Evolutionary conservation across 2,113 vertebrate species (phyloP).

Genomic region (Promerops cafer): DNA sequence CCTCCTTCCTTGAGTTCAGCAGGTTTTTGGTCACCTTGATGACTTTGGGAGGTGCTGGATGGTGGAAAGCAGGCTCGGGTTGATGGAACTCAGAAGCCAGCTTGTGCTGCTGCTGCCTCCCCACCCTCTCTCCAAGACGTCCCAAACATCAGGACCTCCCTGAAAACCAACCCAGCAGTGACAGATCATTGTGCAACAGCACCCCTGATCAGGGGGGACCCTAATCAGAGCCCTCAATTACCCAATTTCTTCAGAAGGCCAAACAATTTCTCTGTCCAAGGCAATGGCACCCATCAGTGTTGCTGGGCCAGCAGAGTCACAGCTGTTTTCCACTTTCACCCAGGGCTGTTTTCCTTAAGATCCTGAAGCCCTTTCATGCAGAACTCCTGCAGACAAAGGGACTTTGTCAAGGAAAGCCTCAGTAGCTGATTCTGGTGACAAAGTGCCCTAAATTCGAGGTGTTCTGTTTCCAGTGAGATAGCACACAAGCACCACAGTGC

Average conservation of each 20-base stretch:
- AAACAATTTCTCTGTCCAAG: no score
- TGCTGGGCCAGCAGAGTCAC: neutral
- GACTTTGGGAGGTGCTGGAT: neutral
- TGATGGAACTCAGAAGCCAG: neutral
- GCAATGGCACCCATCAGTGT: accelerated
- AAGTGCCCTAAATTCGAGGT: neutral
- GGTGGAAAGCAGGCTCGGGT: neutral
- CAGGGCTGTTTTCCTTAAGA: neutral
- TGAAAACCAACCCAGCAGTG: neutral
- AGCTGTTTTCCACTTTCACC: neutral
- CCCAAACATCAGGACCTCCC: neutral
- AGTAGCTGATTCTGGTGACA: neutral
- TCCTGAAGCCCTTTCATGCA: neutral
- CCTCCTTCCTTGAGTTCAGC: neutral
- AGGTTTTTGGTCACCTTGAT: neutral
- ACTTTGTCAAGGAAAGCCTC: neutral
- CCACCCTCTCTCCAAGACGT: neutral
- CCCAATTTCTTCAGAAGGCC: neutral
- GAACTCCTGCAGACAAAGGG: neutral
- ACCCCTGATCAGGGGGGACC: neutral
- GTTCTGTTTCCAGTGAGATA: accelerated
- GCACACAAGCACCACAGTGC: accelerated
- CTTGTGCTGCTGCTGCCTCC: neutral
- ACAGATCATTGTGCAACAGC: accelerated
- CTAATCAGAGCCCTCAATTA: neutral